Evolutionary conservation across 2,888 invertebrate genomes (phyloP), one percentile per base, ranked within the genome.

Genomic region (Drosophila neotestacea): DNA sequence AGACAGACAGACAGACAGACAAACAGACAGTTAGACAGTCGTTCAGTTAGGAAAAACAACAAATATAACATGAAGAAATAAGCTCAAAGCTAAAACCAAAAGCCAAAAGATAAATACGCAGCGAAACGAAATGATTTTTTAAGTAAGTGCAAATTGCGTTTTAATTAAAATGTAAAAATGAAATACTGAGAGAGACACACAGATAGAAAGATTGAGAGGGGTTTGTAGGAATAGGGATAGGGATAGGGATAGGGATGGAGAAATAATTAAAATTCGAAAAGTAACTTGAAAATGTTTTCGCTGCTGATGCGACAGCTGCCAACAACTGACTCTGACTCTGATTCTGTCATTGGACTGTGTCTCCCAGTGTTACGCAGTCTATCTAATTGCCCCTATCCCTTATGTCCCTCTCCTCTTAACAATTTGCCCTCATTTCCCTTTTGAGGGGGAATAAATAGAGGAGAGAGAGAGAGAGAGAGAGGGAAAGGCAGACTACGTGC

Each of bases 81-180:
- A 55, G 36, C 58, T 64, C 51, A 62, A 78, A 69, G 74, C 75
- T 38, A 46, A 75, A 79, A 58, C 79, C 79, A 69, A 70, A 70
- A 77, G 76, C 72, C 80, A 64, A 69, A 79, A 79, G 79, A 80
- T 69, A 85, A 69, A 85, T 74, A 88, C 73, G 71, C 70, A 73
- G 55, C 79, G 72, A 88, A 80, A 75, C 71, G 71, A 88, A 88
- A 88, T 88, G 75, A 86, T 88, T 88, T 80, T 75, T 84, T 84
- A 88, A 84, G 89, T 84, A 84, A 84, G 84, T 86, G 84, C 81
- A 88, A 84, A 84, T 86, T 84, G 84, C 78, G 84, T 88, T 88
- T 86, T 88, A 84, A 84, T 88, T 84, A 84, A 84, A 84, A 84
- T 84, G 89, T 88, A 79, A 84, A 84, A 84, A 88, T 86, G 83